Conservation (phyloP, 2,888 invertebrate genomes). For the Julus scanicus region DNA sequence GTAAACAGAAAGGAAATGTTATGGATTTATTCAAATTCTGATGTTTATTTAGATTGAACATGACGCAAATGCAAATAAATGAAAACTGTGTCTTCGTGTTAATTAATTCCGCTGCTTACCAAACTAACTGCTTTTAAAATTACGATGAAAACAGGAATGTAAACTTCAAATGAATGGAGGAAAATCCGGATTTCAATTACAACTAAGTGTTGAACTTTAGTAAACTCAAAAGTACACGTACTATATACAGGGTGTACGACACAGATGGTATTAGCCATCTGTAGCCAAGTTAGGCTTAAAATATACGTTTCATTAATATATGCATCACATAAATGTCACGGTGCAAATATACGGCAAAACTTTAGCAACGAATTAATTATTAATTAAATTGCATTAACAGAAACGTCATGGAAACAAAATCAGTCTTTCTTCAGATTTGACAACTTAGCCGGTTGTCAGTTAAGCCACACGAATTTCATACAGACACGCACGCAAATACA, state of each 20-base stretch:
- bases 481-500: slow-evolving; percentile 31
- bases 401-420: slow-evolving; percentile 45
- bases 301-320: slow-evolving; percentile 27
- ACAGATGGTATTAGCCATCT: too few species aligned
- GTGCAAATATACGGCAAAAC: neutral
- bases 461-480: slow-evolving; percentile 29
- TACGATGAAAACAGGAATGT: too few species aligned
- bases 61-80: neutral
- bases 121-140: too few species aligned
- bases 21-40: neutral
- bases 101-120: neutral
- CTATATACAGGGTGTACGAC: too few species aligned
- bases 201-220: too few species aligned
- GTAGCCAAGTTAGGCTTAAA: neutral
- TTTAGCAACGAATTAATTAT: slow-evolving; percentile 19
- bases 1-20: neutral
- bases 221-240: too few species aligned
- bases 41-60: neutral
- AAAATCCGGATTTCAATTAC: too few species aligned
- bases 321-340: slow-evolving; percentile 27
- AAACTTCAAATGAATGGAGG: too few species aligned
- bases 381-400: slow-evolving; percentile 43
- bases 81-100: neutral
- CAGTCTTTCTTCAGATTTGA: slow-evolving; percentile 47
- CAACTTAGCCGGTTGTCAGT: slow-evolving; percentile 47